Evolutionary conservation across 2,888 invertebrate genomes (phyloP), one percentile per base, ranked within the genome.

Genomic region (Andrena dorsata): DNA sequence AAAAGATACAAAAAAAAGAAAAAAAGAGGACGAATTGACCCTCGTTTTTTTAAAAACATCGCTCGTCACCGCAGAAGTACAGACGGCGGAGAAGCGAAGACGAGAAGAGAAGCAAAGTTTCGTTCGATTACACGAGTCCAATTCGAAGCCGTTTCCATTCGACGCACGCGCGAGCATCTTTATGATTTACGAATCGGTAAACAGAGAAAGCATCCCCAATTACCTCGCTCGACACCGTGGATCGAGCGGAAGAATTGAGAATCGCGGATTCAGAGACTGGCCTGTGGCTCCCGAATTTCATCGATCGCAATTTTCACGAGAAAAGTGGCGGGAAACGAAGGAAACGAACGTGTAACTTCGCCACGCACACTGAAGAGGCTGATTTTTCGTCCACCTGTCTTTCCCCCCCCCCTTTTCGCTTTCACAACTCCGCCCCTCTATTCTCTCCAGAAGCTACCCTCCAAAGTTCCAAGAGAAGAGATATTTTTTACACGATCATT

Each of bases 401-500:
- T 63, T 72, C 74, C 58, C 76, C 66, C 72, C 71, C 74, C 68
- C 78, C 65, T 35, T 13, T 41, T 75, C 47, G 23, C 65, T 75
- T 58, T 61, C 77, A 51, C 75, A 41, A 63, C 66, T 66, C 61
- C 51, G 60, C 66, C 64, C 47, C 80, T 32, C 73, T 71, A 65
- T 61, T 72, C 63, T 75, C 74, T 63, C 73, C 53, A 23, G 73
- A 71, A 65, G 68, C 51, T 68, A 64, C 69, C 75, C 70, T 63
- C 66, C 16, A 60, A 68, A 26, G 56, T 68, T 82, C 64, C 76
- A 82, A 71, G 60, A 80, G 76, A 83, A 76, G 56, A 84, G 61
- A 87, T 90, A 90, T 90, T 90, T 90, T 90, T 90, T 88, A 90
- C 89, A 89, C 78, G 82, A 76, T 82, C 79, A 53, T 76, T 56